Base-by-base conservation (phyloP, 2,113 vertebrate species). In the Myiozetetes cayanensis region DNA sequence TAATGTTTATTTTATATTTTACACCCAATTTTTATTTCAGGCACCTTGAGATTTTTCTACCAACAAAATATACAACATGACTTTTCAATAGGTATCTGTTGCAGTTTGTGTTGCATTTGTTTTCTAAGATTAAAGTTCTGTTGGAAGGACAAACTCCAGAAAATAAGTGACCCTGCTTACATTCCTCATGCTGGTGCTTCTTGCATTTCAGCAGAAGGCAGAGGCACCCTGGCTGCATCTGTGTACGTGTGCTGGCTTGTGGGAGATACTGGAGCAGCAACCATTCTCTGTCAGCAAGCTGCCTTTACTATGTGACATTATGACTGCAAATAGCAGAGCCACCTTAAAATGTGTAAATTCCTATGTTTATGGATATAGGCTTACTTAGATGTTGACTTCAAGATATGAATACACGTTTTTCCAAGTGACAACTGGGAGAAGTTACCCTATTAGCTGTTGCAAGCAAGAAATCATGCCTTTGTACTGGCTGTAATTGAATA, bases 301-400 rank as follows among this genome's bases (percentile, higher is more conserved):
- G 31, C 93, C 80, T 96, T 65, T 96, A 27, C 80, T 67, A 5
- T 86, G 68, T 88, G 82, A 90, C 85, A 87, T 61, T 90, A 28
- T 77, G 88, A 80, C 80, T 97, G 87, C 89, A 94, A 90, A 83
- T 84, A 85, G 83, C 78, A 94, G 84, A 90, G 74, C 90, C 93
- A 72, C 72, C 80, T 95, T 84, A 94, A 93, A 87, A 78, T 95
- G 84, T 85, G 74, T 90, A 66, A 96, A 96, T 94, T 92, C 41
- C 59, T 84, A 58, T 86, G 83, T 87, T 94, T 95, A 35, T 97
- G 92, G 92, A 92, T 91, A 83, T 95, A 87, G 94, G 56, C 79
- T 96, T 93, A n/a, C 92, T 97, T 96, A 93, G 92, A 92, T 92
- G 94, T 92, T 94, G 95, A 93, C 93, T 95, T 71, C 84, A 85